Conservation (phyloP, 2,888 invertebrate species). For the Halocaridina rubra region DNA sequence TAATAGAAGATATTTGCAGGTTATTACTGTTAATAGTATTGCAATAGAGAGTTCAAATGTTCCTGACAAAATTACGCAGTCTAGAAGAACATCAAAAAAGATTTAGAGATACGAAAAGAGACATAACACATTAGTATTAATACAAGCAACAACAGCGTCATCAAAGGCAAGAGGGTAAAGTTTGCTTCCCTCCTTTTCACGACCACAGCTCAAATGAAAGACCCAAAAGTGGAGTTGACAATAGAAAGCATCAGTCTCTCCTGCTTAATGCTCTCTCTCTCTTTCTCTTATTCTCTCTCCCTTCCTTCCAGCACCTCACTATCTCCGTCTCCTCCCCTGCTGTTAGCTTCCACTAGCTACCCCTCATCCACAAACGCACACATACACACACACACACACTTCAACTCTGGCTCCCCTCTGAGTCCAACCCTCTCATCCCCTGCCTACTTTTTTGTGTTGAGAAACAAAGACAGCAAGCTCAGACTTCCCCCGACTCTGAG, state of each 20-base stretch:
- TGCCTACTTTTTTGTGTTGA: slow-evolving; percentile 54
- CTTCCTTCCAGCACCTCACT: neutral
- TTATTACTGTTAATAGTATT: too few relatives aligned
- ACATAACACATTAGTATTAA: neutral
- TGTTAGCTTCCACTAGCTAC: neutral
- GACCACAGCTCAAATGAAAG: slow-evolving; percentile 50
- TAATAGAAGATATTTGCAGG: too few relatives aligned
- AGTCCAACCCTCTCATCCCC: slow-evolving; percentile 38
- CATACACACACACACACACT: slow-evolving; percentile 1
- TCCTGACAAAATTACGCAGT: neutral
- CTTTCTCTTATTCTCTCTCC: neutral
- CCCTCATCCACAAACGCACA: slow-evolving; percentile 7
- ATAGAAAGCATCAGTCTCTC: slow-evolving; percentile 58
- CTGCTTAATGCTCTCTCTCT: slow-evolving; percentile 47
- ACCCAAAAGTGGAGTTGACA: slow-evolving; percentile 52
- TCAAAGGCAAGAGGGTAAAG: slow-evolving; percentile 19
- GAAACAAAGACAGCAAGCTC: slow-evolving; percentile 61
- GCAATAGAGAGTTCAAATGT: too few relatives aligned
- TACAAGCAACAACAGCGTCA: slow-evolving; percentile 2
- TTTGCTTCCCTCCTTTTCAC: slow-evolving; percentile 30
- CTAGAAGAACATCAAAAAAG: neutral
- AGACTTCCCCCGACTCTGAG: slow-evolving; percentile 58
- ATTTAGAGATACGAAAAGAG: neutral
- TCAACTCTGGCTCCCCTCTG: slow-evolving; percentile 16
- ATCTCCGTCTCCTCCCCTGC: neutral